Base-by-base conservation (phyloP, 2,888 invertebrate species). In the Anagyrus pseudococci region DNA sequence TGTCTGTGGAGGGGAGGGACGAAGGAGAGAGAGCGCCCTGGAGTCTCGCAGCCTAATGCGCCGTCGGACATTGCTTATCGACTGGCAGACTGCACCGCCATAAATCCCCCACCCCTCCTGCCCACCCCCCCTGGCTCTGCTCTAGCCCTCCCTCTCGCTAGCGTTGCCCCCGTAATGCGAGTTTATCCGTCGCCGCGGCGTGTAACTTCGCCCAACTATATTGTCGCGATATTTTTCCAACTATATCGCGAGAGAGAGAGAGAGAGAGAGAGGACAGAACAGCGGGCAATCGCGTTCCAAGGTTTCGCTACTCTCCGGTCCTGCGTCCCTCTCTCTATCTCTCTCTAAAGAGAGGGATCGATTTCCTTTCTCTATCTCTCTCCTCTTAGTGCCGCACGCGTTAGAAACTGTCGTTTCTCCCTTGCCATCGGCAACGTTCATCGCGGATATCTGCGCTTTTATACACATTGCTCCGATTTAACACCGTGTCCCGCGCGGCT, bases 11-110 rank as follows among this genome's bases (percentile, higher is more conserved):
- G 33, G 4, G 49, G 17, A n/a, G 4, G 37, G 29, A 13, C 29
- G 40, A 48, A 40, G 15, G 33, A 46, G 37, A 50, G 52, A 37
- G 54, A 8, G 49, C 58, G 57, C n/a, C 53, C 47, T 58, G 64
- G 66, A 64, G 59, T 58, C n/a, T n/a, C n/a, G n/a, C 60, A 63
- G 67, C 63, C 66, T 68, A 68, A 68, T 68, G 64, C 68, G 64
- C 65, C 56, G 63, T 64, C 64, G 62, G 67, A 71, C 70, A 72
- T 71, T 72, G 70, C 69, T 71, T 73, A 73, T 72, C 72, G 73
- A 72, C 70, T 71, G 69, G 69, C 69, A 69, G 67, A 67, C 70
- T 69, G 69, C 70, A 70, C 67, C 67, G 67, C 70, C 61, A 71
- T 72, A 71, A 72, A 72, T 72, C 68, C 56, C 59, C 55, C 60